These are phyloP conservation scores for Hyalella azteca DNA, from an alignment of 2,888 invertebrate genomes.

Conservation along the genomic window DNA sequence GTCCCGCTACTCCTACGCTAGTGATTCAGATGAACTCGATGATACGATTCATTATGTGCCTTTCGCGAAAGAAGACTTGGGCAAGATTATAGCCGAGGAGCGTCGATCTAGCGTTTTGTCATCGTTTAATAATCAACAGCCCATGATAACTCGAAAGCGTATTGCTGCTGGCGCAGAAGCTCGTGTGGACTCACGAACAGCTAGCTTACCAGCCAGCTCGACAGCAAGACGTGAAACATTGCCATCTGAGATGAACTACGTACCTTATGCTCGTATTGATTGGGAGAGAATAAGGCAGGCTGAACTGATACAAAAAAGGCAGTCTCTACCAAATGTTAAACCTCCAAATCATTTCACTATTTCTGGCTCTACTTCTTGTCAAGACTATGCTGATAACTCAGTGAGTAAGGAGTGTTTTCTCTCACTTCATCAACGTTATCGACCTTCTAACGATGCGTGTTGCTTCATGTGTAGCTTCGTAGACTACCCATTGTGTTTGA, in stretches of 20 bases:
- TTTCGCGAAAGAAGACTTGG: not conserved
- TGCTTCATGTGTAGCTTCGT: not conserved
- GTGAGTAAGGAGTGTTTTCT: conserved; percentile 22
- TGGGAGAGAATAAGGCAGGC: conserved; percentile 18
- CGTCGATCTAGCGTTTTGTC: not conserved
- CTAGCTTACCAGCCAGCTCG: not conserved
- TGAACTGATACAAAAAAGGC: not conserved
- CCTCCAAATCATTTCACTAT: not conserved
- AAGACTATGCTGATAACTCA: not conserved
- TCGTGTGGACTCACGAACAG: not conserved
- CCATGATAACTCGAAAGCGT: not conserved
- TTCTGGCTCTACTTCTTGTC: not conserved
- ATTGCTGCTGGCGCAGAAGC: not conserved
- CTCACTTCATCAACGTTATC: not conserved
- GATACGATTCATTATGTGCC: conserved; percentile 16
- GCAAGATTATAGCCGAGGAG: not conserved
- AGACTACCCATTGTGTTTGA: not conserved
- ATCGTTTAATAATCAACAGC: not conserved
- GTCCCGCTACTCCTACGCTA: not conserved
- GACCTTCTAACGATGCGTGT: conserved; percentile 5
- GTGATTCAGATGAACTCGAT: conserved; percentile 13
- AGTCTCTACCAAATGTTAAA: not conserved
- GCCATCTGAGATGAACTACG: not conserved
- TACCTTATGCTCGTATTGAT: not conserved
- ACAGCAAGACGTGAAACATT: not conserved